Base-by-base conservation (phyloP, 2,113 vertebrate genomes). In the Phalacrocorax aristotelis region DNA sequence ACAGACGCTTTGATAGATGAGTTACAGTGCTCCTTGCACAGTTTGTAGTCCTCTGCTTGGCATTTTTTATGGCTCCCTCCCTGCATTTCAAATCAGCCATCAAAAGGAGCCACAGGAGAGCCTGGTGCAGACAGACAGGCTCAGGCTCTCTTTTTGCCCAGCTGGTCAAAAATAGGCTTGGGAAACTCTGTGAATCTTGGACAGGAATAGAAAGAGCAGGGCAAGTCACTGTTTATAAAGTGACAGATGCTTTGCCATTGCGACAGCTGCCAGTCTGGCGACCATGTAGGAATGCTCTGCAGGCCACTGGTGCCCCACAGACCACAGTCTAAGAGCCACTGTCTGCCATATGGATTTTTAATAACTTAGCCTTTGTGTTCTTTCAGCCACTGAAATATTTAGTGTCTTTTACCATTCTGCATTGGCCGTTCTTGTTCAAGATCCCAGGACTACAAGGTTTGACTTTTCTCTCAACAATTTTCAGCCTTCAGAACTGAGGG, bases 361-460 rank as follows among this genome's bases (percentile, higher is more conserved):
- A 49, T 96, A 78, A 90, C 54, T 83, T 92, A 22, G 12, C 23
- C 46, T 91, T 84, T 1, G 0, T 76, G 40, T 88, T 78, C 82
- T 97, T 94, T 93, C 44, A 58, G 6, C 83, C 68, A 58, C 57
- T 94, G 86, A 97, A 95, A 93, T 72, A 64, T 95, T 97, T 93
- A 94, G 74, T 81, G 78, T 70, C 21, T 96, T 95, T 94, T 96
- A 83, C 42, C 40, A 29, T 58, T 97, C 82, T 86, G 79, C 40
- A 40, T 52, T 95, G 90, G 72, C 89, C 22, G 3, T 88, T 96
- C 42, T 89, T 75, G 75, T 92, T 92, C 90, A 92, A 62, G 74
- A 66, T 42, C 84, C 79, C 58, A 72, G 72, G 91, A 91, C 64
- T 62, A 80, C 58, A 87, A 84, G 54, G 68, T 82, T 81, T 91